Evolutionary conservation across 2,888 invertebrate species (phyloP).

Genomic region (Sphaerophoria taeniata): DNA sequence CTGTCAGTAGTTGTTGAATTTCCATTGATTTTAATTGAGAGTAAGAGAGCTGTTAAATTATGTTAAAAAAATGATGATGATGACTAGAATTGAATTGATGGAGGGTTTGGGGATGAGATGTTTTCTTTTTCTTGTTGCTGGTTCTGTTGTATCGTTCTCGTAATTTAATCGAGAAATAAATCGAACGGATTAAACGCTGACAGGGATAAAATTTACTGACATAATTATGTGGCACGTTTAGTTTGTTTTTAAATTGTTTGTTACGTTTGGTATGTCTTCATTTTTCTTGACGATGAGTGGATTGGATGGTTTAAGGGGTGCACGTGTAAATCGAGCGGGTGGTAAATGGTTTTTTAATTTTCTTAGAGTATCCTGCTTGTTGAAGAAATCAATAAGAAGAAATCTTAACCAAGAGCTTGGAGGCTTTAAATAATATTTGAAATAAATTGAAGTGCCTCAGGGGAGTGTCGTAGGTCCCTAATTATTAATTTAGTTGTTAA

Average conservation of each 20-base stretch:
- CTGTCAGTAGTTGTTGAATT: slow-evolving; percentile 50
- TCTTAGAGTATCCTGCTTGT: too few species aligned
- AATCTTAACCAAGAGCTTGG: too few species aligned
- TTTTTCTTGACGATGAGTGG: neutral
- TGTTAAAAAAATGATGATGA: slow-evolving; percentile 29
- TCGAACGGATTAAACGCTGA: slow-evolving; percentile 43
- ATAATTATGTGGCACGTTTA: slow-evolving; percentile 30
- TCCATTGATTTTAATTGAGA: slow-evolving; percentile 52
- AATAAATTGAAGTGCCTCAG: too few species aligned
- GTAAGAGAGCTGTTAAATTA: slow-evolving; percentile 52
- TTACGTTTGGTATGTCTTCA: neutral
- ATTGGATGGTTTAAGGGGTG: neutral
- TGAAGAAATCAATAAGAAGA: too few species aligned
- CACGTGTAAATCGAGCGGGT: too few species aligned
- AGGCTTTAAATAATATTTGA: too few species aligned
- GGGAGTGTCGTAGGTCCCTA: too few species aligned
- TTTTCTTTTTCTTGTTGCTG: slow-evolving; percentile 1
- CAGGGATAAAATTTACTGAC: slow-evolving; percentile 28
- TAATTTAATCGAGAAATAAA: slow-evolving; percentile 14
- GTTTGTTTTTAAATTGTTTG: too few species aligned
- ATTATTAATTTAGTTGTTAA: too few species aligned
- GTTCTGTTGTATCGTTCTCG: neutral
- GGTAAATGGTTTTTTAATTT: neutral
- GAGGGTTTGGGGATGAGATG: too few species aligned
- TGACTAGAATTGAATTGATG: slow-evolving; percentile 17